Evolutionary conservation across 2,888 invertebrate species (phyloP), one percentile per base, ranked within the genome.

Genomic region (Liposcelis brunnea): DNA sequence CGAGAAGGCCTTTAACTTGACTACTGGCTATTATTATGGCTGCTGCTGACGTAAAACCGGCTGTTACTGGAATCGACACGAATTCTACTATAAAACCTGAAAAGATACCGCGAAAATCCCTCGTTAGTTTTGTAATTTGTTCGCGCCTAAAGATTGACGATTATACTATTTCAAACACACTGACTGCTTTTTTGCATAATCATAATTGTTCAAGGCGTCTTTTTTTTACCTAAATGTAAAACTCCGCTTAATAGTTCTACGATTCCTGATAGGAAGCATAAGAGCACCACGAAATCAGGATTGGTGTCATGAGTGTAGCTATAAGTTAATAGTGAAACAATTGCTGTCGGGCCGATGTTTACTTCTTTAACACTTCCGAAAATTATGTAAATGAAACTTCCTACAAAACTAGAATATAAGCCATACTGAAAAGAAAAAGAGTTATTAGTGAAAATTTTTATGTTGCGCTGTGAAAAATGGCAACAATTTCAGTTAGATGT

Each of bases 341-440:
- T 68, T 14, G 86, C 82, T 0, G 84, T 83, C 2, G 85, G 84
- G 12, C 78, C 71, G 31, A 71, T 67, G 60, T 74, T 77, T 50
- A 78, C 68, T 59, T 77, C 76, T 3, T 74, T 71, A 48, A 72
- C 70, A 2, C 81, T 80, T 1, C 85, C 85, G 60, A 85, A 72
- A n/a, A 82, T 49, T 14, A 75, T 74, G 64, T 86, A 86, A 12
- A 84, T 69, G 54, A 84, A 75, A 48, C 80, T 79, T 4, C 84
- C 84, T 55, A 75, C 72, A 53, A 85, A 75, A 0, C 83, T 79
- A 1, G 83, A 80, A 64, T 86, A 86, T n/a, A 86, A 66, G 1
- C 86, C 86, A 65, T 80, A 85, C 79, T 86, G 71, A 48, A 65
- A 62, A 38, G 61, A 63, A 48, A 50, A 47, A 50, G 48, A 46